Conservation (phyloP, 2,113 vertebrate species). For the Odontesthes bonariensis region DNA sequence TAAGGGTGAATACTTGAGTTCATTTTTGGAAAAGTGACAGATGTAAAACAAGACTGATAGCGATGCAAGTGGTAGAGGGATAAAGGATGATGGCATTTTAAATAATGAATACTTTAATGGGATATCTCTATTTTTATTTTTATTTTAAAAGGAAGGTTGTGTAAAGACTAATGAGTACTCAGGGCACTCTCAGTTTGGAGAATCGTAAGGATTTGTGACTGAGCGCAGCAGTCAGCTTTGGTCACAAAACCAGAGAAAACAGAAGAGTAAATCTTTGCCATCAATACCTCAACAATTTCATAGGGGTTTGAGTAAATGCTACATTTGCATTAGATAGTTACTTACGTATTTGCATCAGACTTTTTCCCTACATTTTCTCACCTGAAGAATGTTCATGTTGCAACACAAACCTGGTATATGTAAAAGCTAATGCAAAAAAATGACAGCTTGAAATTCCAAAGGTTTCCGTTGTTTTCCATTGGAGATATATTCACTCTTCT, state of each 20-base stretch:
- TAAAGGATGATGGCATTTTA: not conserved
- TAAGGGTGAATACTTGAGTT: not conserved
- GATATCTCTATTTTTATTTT: not conserved
- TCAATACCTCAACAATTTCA: too few relatives aligned
- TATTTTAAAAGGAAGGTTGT: not conserved
- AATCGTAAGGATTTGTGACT: not conserved
- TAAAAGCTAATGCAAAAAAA: not conserved
- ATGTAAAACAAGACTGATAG: constrained; percentile 6
- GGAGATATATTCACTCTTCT: too few relatives aligned
- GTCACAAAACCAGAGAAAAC: not conserved
- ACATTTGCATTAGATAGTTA: not conserved
- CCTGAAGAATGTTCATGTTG: not conserved
- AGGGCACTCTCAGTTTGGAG: not conserved
- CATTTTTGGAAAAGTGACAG: not conserved
- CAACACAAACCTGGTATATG: not conserved
- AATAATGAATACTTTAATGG: not conserved
- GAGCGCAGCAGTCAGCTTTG: not conserved
- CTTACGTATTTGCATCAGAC: not conserved
- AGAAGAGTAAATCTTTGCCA: not conserved
- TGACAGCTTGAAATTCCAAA: too few relatives aligned
- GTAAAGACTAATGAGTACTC: not conserved
- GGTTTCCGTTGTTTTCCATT: too few relatives aligned
- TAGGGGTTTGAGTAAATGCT: not conserved
- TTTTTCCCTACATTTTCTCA: constrained; percentile 6
- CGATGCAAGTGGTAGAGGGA: not conserved